Base-by-base conservation (phyloP, 2,888 invertebrate species). In the Eupithecia centaureata region DNA sequence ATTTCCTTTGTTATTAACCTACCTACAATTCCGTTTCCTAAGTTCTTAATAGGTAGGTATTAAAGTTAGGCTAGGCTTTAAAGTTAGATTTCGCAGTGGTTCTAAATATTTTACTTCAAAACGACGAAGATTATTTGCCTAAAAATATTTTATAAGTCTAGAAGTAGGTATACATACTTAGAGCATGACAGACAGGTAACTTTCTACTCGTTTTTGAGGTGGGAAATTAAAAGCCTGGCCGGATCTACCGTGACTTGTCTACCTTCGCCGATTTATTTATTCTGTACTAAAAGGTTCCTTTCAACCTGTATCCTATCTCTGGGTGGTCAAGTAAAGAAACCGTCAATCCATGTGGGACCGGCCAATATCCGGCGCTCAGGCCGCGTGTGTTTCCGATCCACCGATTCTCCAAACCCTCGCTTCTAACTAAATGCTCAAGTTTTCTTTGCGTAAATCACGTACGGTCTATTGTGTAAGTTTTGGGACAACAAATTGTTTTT, bases 361-460 rank as follows among this genome's bases (percentile, higher is more conserved):
- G 79, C 82, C 84, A 88, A 89, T 89, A 88, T 89, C 89, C 89
- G 87, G 86, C 66, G 80, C 79, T 80, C 57, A 69, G 77, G 72
- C 73, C 77, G 83, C 81, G 83, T 82, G 80, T 77, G 81, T 80
- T 85, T 82, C 84, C 84, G 82, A 77, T 81, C 83, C 83, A 82
- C 75, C 72, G 72, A 69, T 75, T 77, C 79, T 77, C 76, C 80
- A 73, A 79, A 77, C 77, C 82, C 76, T 80, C 79, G 80, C 82
- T 81, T 78, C 76, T 68, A 32, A 57, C 75, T 77, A 79, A 79
- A 81, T 78, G 75, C 74, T 73, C 68, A 66, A 70, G 68, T 67
- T 71, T 72, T 66, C 68, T 67, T 70, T 58, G 59, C 66, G 58
- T 61, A 61, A 64, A 66, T 66, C 63, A 61, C 70, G 66, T 66